Base-by-base conservation (phyloP, 2,888 invertebrate species). In the Trichopoda pennipes region DNA sequence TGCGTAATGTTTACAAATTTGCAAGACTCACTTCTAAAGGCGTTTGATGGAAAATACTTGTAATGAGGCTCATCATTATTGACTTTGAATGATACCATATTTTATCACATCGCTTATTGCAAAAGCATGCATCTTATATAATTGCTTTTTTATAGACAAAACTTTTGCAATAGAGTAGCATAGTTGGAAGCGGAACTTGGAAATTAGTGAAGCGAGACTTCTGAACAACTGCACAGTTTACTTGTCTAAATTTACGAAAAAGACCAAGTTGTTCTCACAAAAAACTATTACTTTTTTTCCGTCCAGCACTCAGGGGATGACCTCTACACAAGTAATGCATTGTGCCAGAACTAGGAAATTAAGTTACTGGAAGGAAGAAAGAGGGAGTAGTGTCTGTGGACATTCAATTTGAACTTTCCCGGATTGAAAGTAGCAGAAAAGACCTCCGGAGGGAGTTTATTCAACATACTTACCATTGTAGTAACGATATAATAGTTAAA, bases 161-260 rank as follows among this genome's bases (percentile, higher is more conserved):
- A 83, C 4, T 66, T 88, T 0, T 86, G 87, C 58, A 85, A 85
- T 3, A 86, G 86, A 8, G 16, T 87, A 8, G 76, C 83, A 3
- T 86, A 85, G 49, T 78, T 88, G 16, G 80, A 87, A 17, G 17
- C 87, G 87, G 93, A 93, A 84, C 51, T 93, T 66, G 91, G 92
- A 2, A 91, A 92, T 21, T 73, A 84, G 2, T 55, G 86, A 12
- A 72, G 81, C 0, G 87, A 88, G 56, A 91, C 91, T 23, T 88
- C 92, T 78, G 92, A 92, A 86, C 92, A 93, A 84, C 86, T 92
- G 80, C 91, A 92, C 28, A 83, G 85, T 0, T 91, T 91, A 23
- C 79, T 91, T 0, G 82, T 84, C 0, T 90, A 91, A 14, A 73
- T 92, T 23, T 85, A 88, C 72, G 86, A 87, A 0, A 91, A 92